Evolutionary conservation across 2,113 vertebrate genomes (phyloP), one percentile per base, ranked within the genome.

Genomic region (Fulmarus glacialis): DNA sequence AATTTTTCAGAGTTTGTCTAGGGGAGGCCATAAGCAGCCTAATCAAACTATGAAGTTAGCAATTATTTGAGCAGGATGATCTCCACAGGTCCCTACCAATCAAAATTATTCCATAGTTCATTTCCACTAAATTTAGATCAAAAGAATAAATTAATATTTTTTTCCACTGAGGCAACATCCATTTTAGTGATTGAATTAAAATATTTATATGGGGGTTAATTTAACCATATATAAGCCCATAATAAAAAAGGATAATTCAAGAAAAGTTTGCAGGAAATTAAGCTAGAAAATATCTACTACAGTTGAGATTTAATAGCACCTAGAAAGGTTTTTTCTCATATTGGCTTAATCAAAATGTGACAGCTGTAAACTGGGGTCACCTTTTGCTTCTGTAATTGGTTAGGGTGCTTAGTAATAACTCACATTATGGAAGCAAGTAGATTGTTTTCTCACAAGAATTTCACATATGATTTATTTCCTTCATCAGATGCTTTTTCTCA

Each of bases 391-490:
- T 83, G n/a, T 67, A 89, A 56, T 67, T 89, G 63, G 18, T 78
- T 70, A 78, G 55, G 36, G 29, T 83, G 43, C 34, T 85, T 77
- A 53, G 38, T 62, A 74, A 84, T 78, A 88, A 45, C 45, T 50
- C 67, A 56, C 9, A 70, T 89, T 23, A 83, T 50, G 34, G 50
- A 90, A 92, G 29, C 10, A 80, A 58, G 32, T 73, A 48, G 55
- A 55, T 55, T 66, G 26, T 83, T 92, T 95, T 93, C 47, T 89
- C n/a, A 78, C 9, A 59, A 67, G 42, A 93, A 60, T 84, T 92
- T 93, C 55, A 89, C n/a, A 63, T 32, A 20, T 64, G 27, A 89
- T 93, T 95, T 93, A 78, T 93, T 97, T 92, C 55, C 47, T 74
- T 93, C 30, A 47, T 93, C 82, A 86, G 50, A 81, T 92, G 15